These are phyloP conservation scores for Himalopsyche japonica DNA, from an alignment of 2,888 invertebrate species.

Conservation along the genomic window DNA sequence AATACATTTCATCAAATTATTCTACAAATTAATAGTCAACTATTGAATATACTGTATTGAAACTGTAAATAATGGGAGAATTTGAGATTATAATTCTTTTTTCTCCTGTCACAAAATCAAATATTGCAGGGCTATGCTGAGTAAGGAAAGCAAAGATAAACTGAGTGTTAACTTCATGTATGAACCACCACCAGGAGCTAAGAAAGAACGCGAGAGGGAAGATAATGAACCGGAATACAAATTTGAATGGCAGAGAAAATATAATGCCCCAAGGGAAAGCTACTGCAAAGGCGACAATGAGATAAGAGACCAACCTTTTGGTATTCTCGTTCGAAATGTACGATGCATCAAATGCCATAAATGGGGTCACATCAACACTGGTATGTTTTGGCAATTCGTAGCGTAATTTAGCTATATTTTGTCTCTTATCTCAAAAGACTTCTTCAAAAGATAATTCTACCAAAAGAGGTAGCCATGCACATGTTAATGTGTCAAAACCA, in stretches of 20 bases:
- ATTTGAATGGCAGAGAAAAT: conserved; percentile 99
- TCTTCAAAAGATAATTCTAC: too few relatives aligned
- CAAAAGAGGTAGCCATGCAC: too few relatives aligned
- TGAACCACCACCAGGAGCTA: conserved; percentile 97
- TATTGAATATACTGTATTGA: too few relatives aligned
- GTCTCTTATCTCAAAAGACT: not conserved
- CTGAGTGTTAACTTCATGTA: conserved; percentile 99
- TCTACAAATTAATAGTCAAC: too few relatives aligned
- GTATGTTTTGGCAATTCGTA: conserved; percentile 47
- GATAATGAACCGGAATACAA: conserved; percentile 96
- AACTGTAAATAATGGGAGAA: too few relatives aligned
- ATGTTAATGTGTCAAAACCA: too few relatives aligned
- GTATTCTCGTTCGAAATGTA: conserved; percentile 95
- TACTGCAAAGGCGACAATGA: conserved; percentile 98
- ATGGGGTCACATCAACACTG: conserved; percentile 98
- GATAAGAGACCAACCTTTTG: conserved; percentile 98
- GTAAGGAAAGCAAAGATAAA: conserved; percentile 98
- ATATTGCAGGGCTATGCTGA: conserved; percentile 90
- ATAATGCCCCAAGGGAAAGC: conserved; percentile 97
- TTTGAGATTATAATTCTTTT: too few relatives aligned
- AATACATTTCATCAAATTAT: too few relatives aligned
- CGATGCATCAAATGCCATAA: conserved; percentile 98
- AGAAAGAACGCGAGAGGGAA: conserved; percentile 87
- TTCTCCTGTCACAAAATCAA: too few relatives aligned
- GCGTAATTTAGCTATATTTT: not conserved